Percentiles rank a stretch among this genome's conserved stretches.
Evolutionary conservation across 1,140 invertebrate species (phyloP).

Genomic region (Lanistes nyassanus): DNA sequence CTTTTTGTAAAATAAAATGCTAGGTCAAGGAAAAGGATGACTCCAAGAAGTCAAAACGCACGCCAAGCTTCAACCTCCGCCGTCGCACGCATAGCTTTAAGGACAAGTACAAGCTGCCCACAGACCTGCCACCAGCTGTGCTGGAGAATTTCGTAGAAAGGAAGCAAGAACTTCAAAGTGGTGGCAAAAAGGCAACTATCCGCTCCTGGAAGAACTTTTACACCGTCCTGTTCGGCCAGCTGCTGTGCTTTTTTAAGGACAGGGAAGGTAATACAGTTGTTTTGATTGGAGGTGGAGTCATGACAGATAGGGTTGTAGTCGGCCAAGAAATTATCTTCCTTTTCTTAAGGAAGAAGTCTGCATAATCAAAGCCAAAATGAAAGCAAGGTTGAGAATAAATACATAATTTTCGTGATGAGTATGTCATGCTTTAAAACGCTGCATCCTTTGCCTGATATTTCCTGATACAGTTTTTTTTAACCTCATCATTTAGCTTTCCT

Average conservation of each 20-base stretch:
- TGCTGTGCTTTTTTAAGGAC: slow-evolving; percentile 98
- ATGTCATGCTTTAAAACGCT: too few species aligned
- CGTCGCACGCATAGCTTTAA: slow-evolving; percentile 85
- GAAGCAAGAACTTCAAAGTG: slow-evolving; percentile 93
- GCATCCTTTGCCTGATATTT: too few species aligned
- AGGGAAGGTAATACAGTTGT: slow-evolving; percentile 76
- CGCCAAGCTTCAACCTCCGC: slow-evolving; percentile 93
- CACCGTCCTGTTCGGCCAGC: slow-evolving; percentile 93
- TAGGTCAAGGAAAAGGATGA: slow-evolving; percentile 48
- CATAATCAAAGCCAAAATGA: too few species aligned
- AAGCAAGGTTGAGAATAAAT: too few species aligned
- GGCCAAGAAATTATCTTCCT: too few species aligned
- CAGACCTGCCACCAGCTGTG: slow-evolving; percentile 86
- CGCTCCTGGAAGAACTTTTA: slow-evolving; percentile 96
- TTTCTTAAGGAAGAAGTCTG: too few species aligned
- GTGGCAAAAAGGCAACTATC: slow-evolving; percentile 92
- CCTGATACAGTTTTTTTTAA: too few species aligned
- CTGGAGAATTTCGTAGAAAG: slow-evolving; percentile 92
- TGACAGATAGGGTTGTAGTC: too few species aligned
- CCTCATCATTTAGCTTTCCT: slow-evolving; percentile 73
- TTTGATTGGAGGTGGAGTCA: too few species aligned
- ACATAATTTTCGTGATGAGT: too few species aligned
- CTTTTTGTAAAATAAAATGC: background rate
- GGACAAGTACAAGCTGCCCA: slow-evolving; percentile 65
- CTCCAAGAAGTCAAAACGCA: slow-evolving; percentile 73